Percentiles rank a stretch among this genome's conserved stretches.
Evolutionary conservation across 2,888 invertebrate genomes (phyloP).

Genomic region (Apantesis nais): DNA sequence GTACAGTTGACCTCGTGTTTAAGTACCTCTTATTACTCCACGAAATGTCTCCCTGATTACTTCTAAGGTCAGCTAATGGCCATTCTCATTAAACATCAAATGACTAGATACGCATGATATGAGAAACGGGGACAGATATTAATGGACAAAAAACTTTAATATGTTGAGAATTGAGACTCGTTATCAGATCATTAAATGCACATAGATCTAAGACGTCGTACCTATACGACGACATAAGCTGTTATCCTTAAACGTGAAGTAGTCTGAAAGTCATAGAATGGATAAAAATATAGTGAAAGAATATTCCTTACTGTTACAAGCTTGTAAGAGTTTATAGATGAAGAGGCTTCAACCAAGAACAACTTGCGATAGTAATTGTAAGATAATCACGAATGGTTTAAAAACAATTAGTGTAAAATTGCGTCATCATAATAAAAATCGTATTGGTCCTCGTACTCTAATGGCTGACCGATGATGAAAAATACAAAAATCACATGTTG

Average conservation of each 20-base stretch:
- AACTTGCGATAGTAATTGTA: not conserved
- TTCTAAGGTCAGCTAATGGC: constrained; percentile 23
- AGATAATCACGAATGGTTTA: too few relatives aligned
- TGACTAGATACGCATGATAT: constrained; percentile 5
- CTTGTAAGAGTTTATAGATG: not conserved
- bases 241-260: constrained; percentile 34
- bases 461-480: not conserved
- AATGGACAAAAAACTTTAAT: constrained; percentile 17
- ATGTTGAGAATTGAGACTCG: constrained; percentile 14
- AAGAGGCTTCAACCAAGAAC: too few relatives aligned
- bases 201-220: constrained; percentile 20
- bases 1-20: not conserved
- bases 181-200: constrained; percentile 26
- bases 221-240: constrained; percentile 31
- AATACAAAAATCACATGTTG: not conserved
- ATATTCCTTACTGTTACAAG: not conserved
- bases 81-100: constrained; percentile 25
- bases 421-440: not conserved
- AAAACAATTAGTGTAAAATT: constrained; percentile 29
- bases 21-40: not conserved
- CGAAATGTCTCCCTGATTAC: not conserved
- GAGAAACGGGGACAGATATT: constrained; percentile 18
- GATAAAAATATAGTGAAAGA: constrained; percentile 19
- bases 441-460: too few relatives aligned
- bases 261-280: constrained; percentile 32